phyloP scores from a whole-genome alignment of 2,888 invertebrate genomes.

The Xestia c-nigrum region DNA sequence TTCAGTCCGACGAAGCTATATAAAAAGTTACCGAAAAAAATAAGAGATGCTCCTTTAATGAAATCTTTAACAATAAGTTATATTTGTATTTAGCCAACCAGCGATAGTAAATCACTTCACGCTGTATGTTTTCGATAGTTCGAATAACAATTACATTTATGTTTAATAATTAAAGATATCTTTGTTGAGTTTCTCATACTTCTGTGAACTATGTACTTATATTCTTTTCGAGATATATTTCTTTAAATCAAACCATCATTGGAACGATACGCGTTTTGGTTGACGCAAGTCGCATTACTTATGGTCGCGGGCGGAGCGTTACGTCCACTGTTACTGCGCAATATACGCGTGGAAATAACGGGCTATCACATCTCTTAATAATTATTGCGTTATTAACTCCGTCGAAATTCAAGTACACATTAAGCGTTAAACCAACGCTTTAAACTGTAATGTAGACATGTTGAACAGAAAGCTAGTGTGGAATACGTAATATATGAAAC shows the following conservation, averaged over 20 bases:
- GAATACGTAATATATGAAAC: conserved; percentile 6
- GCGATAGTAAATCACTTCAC: background rate
- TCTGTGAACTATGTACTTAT: too few relatives aligned
- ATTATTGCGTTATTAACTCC: conserved; percentile 9
- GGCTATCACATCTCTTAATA: background rate
- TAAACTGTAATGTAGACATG: background rate
- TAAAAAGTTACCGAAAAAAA: too few relatives aligned
- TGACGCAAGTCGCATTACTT: background rate
- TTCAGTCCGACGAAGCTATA: too few relatives aligned
- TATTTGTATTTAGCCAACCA: background rate
- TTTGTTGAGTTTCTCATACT: background rate
- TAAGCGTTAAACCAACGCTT: conserved; percentile 18
- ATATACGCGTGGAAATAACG: background rate
- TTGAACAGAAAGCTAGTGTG: conserved; percentile 10
- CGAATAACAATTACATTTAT: background rate
- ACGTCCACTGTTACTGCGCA: background rate
- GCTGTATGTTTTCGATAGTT: background rate
- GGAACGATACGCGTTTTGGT: background rate
- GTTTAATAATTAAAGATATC: background rate
- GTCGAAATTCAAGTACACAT: background rate
- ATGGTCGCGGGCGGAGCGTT: too few relatives aligned
- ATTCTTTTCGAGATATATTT: background rate
- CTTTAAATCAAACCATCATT: background rate
- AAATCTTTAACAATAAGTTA: background rate
- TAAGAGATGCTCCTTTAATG: background rate